Base-by-base conservation (phyloP, 2,113 vertebrate genomes). In the Desmodus rotundus region DNA sequence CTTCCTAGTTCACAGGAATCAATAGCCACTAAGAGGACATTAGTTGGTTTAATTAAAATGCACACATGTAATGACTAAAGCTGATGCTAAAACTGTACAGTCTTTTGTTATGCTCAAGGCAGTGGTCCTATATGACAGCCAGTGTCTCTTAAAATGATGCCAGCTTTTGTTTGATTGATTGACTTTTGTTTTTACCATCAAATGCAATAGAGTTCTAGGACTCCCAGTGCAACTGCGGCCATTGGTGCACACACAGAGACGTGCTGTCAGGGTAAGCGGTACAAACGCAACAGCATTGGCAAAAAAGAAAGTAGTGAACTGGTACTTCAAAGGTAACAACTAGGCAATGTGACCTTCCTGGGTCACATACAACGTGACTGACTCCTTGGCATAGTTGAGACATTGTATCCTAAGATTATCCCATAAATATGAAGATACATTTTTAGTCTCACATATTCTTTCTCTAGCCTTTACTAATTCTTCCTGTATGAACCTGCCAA, bases 31-130 rank as follows among this genome's bases (percentile, higher is more conserved):
- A 58, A 88, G 82, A 96, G 84, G 88, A 68, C 36, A 89, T 92
- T 93, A 89, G 41, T 33, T 82, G 33, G 52, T 90, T 95, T 95
- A 91, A 95, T 95, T 97, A 95, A 97, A 95, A 97, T 92, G 84
- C 61, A 90, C 41, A 85, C n/a, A 58, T 83, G 36, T 87, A 92
- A 91, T 95, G 89, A 74, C 85, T 85, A 92, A 91, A 28, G 22
- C 45, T 36, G 5, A 74, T 56, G 61, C 22, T 90, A 52, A 92
- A 84, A 93, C 28, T 81, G 3, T 38, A 31, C 1, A 50, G 20
- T 87, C n/a, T 87, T 87, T 74, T 72, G 92, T 70, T 72, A 36
- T 33, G 20, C 61, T 92, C 28, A 68, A 67, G 54, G 67, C n/a
- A 93, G 36, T 89, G 67, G 41, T 87, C 61, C 81, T 36, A 31